Conservation (phyloP, 1,140 invertebrate genomes). For the Adelges cooleyi region DNA sequence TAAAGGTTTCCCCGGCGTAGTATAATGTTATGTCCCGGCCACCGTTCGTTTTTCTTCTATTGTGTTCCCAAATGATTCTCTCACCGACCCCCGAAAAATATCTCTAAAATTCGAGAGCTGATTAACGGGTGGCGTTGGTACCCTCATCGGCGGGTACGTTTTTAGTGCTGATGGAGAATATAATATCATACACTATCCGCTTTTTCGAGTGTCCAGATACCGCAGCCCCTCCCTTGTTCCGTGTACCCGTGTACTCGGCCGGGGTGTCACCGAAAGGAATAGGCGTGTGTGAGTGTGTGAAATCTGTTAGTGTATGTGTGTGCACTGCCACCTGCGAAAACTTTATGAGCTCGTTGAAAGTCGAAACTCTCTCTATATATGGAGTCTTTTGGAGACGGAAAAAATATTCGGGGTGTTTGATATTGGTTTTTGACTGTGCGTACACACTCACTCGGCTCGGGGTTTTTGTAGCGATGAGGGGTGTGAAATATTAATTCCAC, state of each 20-base stretch:
- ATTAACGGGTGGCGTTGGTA: background rate
- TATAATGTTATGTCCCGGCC: too few species aligned
- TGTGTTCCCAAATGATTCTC: too few species aligned
- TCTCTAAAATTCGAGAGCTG: constrained; percentile 1
- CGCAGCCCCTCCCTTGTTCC: too few species aligned
- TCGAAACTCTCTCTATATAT: too few species aligned
- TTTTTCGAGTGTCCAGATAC: too few species aligned
- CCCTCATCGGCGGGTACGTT: background rate
- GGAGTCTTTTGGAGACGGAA: too few species aligned
- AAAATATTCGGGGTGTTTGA: too few species aligned
- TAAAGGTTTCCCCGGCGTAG: constrained; percentile 5
- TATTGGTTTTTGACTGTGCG: background rate
- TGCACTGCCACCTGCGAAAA: constrained; percentile 16
- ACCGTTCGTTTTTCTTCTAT: background rate
- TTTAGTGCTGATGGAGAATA: too few species aligned
- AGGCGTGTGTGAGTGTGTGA: background rate
- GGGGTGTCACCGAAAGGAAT: background rate
- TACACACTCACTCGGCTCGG: background rate
- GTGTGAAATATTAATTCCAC: constrained; percentile 18
- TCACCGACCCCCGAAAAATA: background rate
- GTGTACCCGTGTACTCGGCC: too few species aligned
- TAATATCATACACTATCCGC: too few species aligned
- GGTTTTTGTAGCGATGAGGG: background rate
- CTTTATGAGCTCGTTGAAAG: background rate
- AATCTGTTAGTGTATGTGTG: background rate